Conservation (phyloP, 1,140 invertebrate genomes). For the Oryzaephilus surinamensis region DNA sequence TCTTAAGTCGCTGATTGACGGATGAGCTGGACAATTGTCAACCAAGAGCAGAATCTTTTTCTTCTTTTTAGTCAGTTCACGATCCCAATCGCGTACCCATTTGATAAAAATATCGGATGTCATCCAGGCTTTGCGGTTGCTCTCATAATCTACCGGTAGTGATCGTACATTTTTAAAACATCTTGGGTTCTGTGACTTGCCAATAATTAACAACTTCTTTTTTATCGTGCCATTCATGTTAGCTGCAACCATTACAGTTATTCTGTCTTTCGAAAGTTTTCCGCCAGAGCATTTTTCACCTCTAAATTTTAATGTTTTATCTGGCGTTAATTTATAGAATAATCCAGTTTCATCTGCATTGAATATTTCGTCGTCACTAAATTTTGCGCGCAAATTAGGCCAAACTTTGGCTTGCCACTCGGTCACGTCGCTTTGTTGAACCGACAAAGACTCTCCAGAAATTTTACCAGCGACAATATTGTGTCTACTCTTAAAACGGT, state of each 20-base stretch:
- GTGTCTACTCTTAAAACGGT: slow-evolving; percentile 16
- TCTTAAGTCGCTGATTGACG: slow-evolving; percentile 6
- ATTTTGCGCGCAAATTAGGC: slow-evolving; percentile 15
- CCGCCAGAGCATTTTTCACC: slow-evolving; percentile 21
- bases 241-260: slow-evolving; percentile 19
- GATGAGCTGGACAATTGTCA: slow-evolving; percentile 14
- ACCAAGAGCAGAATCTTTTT: slow-evolving; percentile 12
- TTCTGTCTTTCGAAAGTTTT: slow-evolving; percentile 22
- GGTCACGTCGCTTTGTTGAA: background rate
- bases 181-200: slow-evolving; percentile 29
- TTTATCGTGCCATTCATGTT: slow-evolving; percentile 34
- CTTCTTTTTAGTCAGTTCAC: slow-evolving; percentile 8
- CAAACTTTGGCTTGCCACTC: slow-evolving; percentile 9
- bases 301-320: slow-evolving; percentile 31
- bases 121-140: slow-evolving; percentile 16
- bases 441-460: slow-evolving; percentile 11
- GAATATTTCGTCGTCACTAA: slow-evolving; percentile 29
- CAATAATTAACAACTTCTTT: slow-evolving; percentile 35
- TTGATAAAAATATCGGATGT: slow-evolving; percentile 13
- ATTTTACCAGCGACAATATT: slow-evolving; percentile 13
- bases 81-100: slow-evolving; percentile 8
- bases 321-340: slow-evolving; percentile 32
- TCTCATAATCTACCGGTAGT: slow-evolving; percentile 13
- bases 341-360: slow-evolving; percentile 36
- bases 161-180: slow-evolving; percentile 35